These are phyloP conservation scores for Python bivittatus DNA, from an alignment of 2,113 vertebrate species.

Conservation along the genomic window DNA sequence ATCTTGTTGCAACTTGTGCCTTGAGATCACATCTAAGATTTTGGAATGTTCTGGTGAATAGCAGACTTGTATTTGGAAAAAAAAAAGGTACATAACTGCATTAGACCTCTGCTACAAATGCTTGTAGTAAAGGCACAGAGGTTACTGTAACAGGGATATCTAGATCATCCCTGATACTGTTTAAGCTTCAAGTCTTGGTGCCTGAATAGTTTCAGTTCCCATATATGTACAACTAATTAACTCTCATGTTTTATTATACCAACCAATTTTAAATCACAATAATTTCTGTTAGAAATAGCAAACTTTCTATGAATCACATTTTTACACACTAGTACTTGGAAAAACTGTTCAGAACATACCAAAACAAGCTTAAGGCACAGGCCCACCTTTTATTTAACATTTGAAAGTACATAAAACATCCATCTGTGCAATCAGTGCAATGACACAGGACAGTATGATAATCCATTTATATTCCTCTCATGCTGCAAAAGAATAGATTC, in stretches of 20 bases:
- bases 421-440: constrained; percentile 18
- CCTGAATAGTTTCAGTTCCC: neutral
- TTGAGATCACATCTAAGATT: neutral
- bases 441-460: constrained; percentile 20
- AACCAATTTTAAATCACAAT: neutral
- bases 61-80: neutral
- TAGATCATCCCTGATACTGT: neutral
- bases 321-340: neutral
- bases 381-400: constrained; percentile 24
- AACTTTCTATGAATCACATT: neutral
- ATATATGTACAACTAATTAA: neutral
- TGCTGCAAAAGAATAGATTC: neutral
- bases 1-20: neutral
- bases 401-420: constrained; percentile 27
- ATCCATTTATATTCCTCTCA: neutral
- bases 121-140: neutral
- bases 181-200: neutral
- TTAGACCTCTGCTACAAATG: neutral
- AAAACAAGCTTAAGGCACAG: constrained; percentile 30
- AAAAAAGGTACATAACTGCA: neutral
- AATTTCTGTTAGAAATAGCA: neutral
- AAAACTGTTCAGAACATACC: constrained; percentile 20
- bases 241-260: neutral
- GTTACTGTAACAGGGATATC: neutral
- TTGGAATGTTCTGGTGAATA: neutral